Base-by-base conservation (phyloP, 2,888 invertebrate species). In the Pandemis heparana region DNA sequence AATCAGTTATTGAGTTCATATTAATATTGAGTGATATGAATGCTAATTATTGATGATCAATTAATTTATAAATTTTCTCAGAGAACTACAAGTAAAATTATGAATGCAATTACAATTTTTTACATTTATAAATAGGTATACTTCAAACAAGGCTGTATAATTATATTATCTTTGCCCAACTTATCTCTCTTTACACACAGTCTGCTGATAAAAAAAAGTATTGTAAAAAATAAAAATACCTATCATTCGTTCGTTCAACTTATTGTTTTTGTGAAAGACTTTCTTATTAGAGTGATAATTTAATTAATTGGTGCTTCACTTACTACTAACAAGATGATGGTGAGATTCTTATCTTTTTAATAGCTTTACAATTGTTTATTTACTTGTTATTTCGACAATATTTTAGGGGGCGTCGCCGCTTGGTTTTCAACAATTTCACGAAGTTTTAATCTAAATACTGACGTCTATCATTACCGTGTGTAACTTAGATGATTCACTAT, bases 271-370 rank as follows among this genome's bases (percentile, higher is more conserved):
- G 68, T 68, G 46, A 62, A 59, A 72, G 41, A 62, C n/a, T 56
- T 62, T n/a, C 62, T 39, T 59, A 63, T 72, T 68, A 72, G 39
- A 56, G 62, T 16, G 8, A 65, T 75, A 60, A 71, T 75, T 71
- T 64, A 16, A 74, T 68, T 68, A 74, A 48, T 43, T n/a, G 23
- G 69, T 65, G 48, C 14, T 51, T 53, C 6, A 6, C 51, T 46
- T 5, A 60, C 51, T 32, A 51, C 8, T 16, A 43, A 14, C 78
- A 88, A 85, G 70, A 91, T 91, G 90, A 91, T 91, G 90, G 90
- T 91, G 77, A 87, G 90, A 81, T 75, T 70, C 66, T 14, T 39
- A 56, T 6, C 5, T 38, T n/a, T 39, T 60, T 71, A 53, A 59
- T 32, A 6, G 1, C 10, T 6, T 14, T 41, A 61, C 9, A 32